Base-by-base conservation (phyloP, 2,113 vertebrate genomes). In the Plecturocebus donacophilus region DNA sequence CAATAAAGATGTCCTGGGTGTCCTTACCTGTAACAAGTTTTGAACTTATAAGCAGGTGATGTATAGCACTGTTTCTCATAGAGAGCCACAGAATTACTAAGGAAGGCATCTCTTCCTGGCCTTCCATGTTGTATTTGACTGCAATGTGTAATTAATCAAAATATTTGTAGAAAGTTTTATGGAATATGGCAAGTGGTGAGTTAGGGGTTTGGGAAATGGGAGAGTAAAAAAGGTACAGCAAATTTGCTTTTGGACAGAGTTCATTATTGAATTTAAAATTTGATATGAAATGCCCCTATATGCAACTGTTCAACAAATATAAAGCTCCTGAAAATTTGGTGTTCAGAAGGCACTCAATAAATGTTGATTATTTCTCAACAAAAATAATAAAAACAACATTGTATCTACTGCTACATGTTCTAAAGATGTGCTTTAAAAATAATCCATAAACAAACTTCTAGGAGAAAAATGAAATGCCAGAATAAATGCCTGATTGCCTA, bases 331-430 rank as follows among this genome's bases (percentile, higher is more conserved):
- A 6, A 9, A 54, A 82, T 73, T 66, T 16, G 3, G 12, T 45
- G 11, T 56, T 61, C 42, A 84, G 7, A 40, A 58, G 82, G 23
- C 17, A 86, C 30, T 82, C 66, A 81, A n/a, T 71, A 35, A 90
- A 70, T 91, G 38, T 87, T 91, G 13, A 82, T 83, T 52, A 68
- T 83, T 94, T 32, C 35, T 83, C 64, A 38, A 93, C 19, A 94
- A 84, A 94, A 92, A 52, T 92, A 93, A 91, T 58, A 86, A 95
- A 93, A 94, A 14, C 1, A 86, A 56, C 40, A 35, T 79, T 82
- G 84, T 21, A 87, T n/a, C 42, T 35, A 71, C 80, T 58, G 5
- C 6, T 21, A 81, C 45, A 30, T 83, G 14, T 87, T 8, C 32
- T 83, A 94, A 94, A 76, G 27, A 66, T 8, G 77, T 92, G 8